phyloP scores from a whole-genome alignment of 2,113 vertebrate genomes.

The Varanus komodoensis region DNA sequence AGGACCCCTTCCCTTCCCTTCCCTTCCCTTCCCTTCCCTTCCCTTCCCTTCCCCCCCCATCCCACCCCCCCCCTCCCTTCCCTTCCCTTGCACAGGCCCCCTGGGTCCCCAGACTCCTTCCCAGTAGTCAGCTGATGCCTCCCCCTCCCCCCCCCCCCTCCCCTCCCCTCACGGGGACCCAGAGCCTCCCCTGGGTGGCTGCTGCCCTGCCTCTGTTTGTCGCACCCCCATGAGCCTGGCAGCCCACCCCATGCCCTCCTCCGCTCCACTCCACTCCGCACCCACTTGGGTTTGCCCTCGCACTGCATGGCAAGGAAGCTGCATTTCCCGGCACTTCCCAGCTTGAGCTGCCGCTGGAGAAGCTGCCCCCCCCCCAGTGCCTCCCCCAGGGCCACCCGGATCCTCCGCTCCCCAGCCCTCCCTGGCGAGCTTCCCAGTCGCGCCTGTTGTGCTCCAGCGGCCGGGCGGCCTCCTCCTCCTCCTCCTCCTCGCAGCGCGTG shows the following conservation, averaged over 20 bases:
- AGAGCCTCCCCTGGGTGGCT: too few relatives aligned
- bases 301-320: neutral
- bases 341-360: neutral
- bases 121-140: too few relatives aligned
- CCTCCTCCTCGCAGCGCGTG: neutral
- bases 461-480: neutral
- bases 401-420: too few relatives aligned
- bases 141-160: too few relatives aligned
- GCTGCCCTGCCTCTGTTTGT: too few relatives aligned
- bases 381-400: neutral
- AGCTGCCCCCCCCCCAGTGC: neutral
- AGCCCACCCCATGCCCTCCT: neutral
- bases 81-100: too few relatives aligned
- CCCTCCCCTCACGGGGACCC: too few relatives aligned
- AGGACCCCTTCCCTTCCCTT: neutral
- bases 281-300: neutral
- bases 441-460: neutral
- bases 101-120: neutral
- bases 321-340: neutral
- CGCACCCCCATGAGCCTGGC: too few relatives aligned
- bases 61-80: too few relatives aligned
- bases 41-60: too few relatives aligned
- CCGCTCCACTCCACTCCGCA: neutral
- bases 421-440: neutral
- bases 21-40: neutral